Evolutionary conservation across 2,888 invertebrate species (phyloP).

Genomic region (Pediacus dermestoides): DNA sequence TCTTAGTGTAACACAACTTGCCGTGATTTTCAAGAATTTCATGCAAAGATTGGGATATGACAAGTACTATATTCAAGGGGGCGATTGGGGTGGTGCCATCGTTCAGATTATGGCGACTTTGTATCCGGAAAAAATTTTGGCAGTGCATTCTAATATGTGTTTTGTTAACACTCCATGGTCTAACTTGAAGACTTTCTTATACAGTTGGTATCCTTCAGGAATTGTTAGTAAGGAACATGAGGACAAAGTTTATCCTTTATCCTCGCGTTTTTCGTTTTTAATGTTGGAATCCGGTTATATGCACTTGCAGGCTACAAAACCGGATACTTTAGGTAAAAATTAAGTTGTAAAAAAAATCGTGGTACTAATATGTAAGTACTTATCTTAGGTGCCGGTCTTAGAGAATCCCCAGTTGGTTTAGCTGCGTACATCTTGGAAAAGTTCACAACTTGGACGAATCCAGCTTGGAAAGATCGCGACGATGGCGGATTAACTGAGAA

Average conservation of each 20-base stretch:
- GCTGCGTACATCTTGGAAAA: slow-evolving; percentile 90
- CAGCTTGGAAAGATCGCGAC: slow-evolving; percentile 47
- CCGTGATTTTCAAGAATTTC: slow-evolving; percentile 60
- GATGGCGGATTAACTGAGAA: slow-evolving; percentile 67
- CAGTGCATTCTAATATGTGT: slow-evolving; percentile 58
- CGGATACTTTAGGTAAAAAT: slow-evolving; percentile 75
- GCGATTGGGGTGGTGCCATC: slow-evolving; percentile 77
- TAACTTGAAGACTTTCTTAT: slow-evolving; percentile 22
- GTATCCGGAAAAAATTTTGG: slow-evolving; percentile 59
- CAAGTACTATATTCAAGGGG: slow-evolving; percentile 69
- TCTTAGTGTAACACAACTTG: slow-evolving; percentile 55
- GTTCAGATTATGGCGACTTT: slow-evolving; percentile 60
- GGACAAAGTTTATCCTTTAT: neutral
- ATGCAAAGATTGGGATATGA: slow-evolving; percentile 66
- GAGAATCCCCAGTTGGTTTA: slow-evolving; percentile 78
- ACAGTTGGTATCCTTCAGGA: slow-evolving; percentile 19
- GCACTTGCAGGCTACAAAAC: slow-evolving; percentile 84
- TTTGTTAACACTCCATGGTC: slow-evolving; percentile 12
- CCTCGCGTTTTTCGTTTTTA: slow-evolving; percentile 32
- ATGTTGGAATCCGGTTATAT: slow-evolving; percentile 60
- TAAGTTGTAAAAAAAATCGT: too few relatives aligned
- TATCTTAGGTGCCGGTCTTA: slow-evolving; percentile 62
- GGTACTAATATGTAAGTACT: too few relatives aligned
- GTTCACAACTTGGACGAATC: slow-evolving; percentile 73
- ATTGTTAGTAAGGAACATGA: slow-evolving; percentile 52